Evolutionary conservation across 2,888 invertebrate genomes (phyloP).

Genomic region (Brachycybe producta): DNA sequence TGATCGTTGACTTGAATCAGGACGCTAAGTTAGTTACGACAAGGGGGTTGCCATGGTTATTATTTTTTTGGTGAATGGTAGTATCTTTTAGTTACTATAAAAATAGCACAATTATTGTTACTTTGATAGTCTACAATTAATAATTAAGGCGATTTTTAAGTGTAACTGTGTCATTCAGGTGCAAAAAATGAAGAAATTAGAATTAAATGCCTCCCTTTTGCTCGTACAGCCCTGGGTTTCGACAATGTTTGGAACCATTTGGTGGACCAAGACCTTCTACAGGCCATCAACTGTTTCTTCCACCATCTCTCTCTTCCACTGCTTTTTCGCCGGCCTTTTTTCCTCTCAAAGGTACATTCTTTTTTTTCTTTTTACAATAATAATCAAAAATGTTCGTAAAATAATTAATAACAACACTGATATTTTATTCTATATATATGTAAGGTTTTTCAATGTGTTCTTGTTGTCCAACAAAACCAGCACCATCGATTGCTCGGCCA

Average conservation of each 20-base stretch:
- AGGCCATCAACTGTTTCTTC: conserved; percentile 45
- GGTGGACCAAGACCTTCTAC: conserved; percentile 14
- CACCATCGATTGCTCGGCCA: conserved; percentile 23
- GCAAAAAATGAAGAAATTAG: too few relatives aligned
- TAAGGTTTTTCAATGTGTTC: conserved; percentile 65
- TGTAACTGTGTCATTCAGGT: too few relatives aligned
- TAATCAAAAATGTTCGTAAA: neutral
- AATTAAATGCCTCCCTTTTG: too few relatives aligned
- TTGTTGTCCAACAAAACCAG: conserved; percentile 48
- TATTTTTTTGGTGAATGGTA: too few relatives aligned
- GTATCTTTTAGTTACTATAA: too few relatives aligned
- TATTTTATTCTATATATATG: conserved; percentile 21
- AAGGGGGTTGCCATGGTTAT: too few relatives aligned
- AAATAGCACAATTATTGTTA: too few relatives aligned
- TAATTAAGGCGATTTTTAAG: too few relatives aligned
- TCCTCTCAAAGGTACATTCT: conserved; percentile 13
- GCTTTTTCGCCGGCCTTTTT: conserved; percentile 15
- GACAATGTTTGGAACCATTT: conserved; percentile 14
- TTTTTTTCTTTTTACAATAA: neutral
- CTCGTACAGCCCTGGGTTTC: conserved; percentile 12
- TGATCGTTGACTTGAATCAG: too few relatives aligned
- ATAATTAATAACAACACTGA: neutral
- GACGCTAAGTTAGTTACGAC: too few relatives aligned
- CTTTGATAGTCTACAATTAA: too few relatives aligned
- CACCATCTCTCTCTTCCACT: conserved; percentile 56